Evolutionary conservation across 1,140 invertebrate species (phyloP).

Genomic region (Bombyx mandarina): DNA sequence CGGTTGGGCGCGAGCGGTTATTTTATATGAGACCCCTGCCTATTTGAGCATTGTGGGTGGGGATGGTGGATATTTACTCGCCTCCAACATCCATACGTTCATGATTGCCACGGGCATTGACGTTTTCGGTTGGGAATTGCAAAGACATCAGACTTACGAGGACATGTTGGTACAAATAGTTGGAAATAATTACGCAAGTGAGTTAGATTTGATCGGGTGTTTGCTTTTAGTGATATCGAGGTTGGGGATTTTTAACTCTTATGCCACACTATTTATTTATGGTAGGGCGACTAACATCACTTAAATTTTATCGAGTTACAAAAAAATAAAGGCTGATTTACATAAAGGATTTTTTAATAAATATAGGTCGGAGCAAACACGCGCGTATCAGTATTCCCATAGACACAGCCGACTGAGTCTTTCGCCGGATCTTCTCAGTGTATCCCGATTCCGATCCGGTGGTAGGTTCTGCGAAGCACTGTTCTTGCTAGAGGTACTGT

Average conservation of each 20-base stretch:
- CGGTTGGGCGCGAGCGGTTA: conserved; percentile 61
- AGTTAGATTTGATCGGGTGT: conserved; percentile 21
- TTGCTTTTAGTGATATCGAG: not conserved
- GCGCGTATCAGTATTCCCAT: too few relatives aligned
- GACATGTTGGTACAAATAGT: conserved; percentile 39
- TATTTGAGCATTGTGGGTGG: conserved; percentile 55
- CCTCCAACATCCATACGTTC: conserved; percentile 39
- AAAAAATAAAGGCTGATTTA: too few relatives aligned
- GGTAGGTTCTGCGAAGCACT: too few relatives aligned
- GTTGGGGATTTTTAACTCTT: not conserved
- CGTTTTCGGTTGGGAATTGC: conserved; percentile 39
- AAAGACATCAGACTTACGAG: conserved; percentile 21
- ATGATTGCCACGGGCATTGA: conserved; percentile 30
- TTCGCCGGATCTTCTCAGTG: too few relatives aligned
- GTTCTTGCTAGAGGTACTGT: too few relatives aligned
- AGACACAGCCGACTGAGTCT: too few relatives aligned
- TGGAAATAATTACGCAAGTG: conserved; percentile 45
- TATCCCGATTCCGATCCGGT: too few relatives aligned
- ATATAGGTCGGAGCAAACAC: too few relatives aligned
- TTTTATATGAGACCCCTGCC: conserved; percentile 68
- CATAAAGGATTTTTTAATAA: too few relatives aligned
- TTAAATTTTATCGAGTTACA: too few relatives aligned
- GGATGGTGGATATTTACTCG: conserved; percentile 46
- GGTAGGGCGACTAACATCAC: too few relatives aligned
- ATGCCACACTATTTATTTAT: too few relatives aligned